Percentiles rank a stretch among this genome's conserved stretches.
phyloP scores from a whole-genome alignment of 2,113 vertebrate genomes.

The Eudyptes chrysolophus region DNA sequence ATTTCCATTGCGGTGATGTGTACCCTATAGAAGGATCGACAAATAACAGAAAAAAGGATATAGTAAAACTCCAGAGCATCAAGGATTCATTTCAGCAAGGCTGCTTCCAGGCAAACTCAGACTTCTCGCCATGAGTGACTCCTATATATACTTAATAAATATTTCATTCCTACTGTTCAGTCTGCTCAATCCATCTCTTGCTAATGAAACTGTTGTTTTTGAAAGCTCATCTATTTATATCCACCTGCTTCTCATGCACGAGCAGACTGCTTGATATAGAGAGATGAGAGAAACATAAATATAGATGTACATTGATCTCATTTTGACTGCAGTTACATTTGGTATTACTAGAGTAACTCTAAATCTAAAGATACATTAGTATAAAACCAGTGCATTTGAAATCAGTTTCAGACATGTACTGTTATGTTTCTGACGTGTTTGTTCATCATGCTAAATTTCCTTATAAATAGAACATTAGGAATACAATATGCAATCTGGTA shows the following conservation, averaged over 20 bases:
- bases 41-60: background rate
- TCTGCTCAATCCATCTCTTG: background rate
- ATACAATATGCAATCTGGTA: background rate
- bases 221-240: constrained; percentile 49
- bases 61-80: background rate
- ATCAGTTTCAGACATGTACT: background rate
- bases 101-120: background rate
- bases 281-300: constrained; percentile 23
- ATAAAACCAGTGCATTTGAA: background rate
- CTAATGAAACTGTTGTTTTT: constrained; percentile 51
- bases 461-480: background rate
- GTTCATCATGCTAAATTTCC: background rate
- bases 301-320: background rate
- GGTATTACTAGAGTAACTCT: background rate
- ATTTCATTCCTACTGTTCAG: constrained; percentile 15
- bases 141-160: constrained; percentile 17
- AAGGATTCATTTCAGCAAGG: background rate
- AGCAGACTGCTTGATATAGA: background rate
- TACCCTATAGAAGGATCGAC: background rate
- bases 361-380: background rate
- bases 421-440: background rate
- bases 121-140: background rate
- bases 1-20: background rate
- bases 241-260: background rate
- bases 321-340: constrained; percentile 5